Base-by-base conservation (phyloP, 2,113 vertebrate species). In the Upupa epops region DNA sequence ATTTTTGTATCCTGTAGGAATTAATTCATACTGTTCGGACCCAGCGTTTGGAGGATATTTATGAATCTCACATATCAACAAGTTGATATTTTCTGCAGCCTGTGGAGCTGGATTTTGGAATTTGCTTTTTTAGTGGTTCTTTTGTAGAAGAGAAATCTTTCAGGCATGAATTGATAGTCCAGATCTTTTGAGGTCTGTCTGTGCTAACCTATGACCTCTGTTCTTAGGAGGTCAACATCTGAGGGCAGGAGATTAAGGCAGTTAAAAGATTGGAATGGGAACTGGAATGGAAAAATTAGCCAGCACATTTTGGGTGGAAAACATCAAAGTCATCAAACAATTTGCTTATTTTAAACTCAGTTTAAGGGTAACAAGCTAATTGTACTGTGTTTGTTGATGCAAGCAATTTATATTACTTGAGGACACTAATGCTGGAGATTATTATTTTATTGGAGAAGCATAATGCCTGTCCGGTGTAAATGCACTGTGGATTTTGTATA, bases 161-260 rank as follows among this genome's bases (percentile, higher is more conserved):
- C 97, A 98, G 96, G 97, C 97, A 97, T 98, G 97, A 98, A 98
- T 98, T 98, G 97, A 97, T 98, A 97, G 98, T 97, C 96, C 96
- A 97, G 97, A 97, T 97, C 97, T 97, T 98, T 98, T 98, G 97
- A 97, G 97, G 97, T 97, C 97, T 97, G 96, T 97, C 98, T 97
- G 51, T 97, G 96, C 96, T 98, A 97, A 98, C 98, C 98, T 97
- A 77, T 98, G 97, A 97, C 97, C 98, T 96, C 96, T 97, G 96
- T 98, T 98, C 97, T 98, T 97, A 97, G 94, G 97, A 97, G 98
- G 98, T 98, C 98, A 98, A 94, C 98, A 98, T 98, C 97, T 98
- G 97, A 98, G 97, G 97, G 97, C 97, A 98, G 96, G 96, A 98
- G 98, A 98, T 98, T 98, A 98, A 98, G 97, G 97, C 97, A 98